Evolutionary conservation across 2,797 vertebrate genomes (phyloP).

Genomic region (Sus cebifrons): DNA sequence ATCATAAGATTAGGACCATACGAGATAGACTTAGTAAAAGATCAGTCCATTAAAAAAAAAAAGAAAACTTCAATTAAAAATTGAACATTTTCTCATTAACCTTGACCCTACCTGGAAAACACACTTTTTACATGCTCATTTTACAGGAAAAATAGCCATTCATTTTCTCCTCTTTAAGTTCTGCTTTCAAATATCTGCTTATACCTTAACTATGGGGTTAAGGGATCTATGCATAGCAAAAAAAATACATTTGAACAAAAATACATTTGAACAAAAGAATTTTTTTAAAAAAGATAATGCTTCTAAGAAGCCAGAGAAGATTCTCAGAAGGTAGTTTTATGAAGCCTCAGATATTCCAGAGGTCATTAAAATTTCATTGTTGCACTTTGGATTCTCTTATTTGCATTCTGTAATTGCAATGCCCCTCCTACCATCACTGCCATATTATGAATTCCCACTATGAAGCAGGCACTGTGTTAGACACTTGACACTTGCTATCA

Average conservation of each 20-base stretch:
- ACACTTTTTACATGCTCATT: neutral
- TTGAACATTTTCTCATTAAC: conserved; percentile 5
- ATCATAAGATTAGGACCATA: conserved; percentile 70
- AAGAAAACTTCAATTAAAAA: conserved; percentile 57
- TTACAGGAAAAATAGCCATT: neutral
- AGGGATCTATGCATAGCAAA: neutral
- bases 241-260: conserved; percentile 32
- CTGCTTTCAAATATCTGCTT: conserved; percentile 39
- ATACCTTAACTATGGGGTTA: neutral
- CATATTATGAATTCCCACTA: neutral
- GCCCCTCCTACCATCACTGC: neutral
- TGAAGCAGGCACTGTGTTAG: neutral
- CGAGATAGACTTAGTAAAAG: conserved; percentile 56
- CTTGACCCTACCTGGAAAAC: conserved; percentile 21
- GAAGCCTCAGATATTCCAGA: neutral
- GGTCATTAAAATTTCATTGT: neutral
- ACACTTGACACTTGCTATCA: neutral
- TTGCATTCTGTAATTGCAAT: neutral
- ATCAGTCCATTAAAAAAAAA: conserved; percentile 9
- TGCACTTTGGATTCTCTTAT: neutral
- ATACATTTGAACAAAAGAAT: neutral
- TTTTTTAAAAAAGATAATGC: neutral
- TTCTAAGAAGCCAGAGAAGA: conserved; percentile 32
- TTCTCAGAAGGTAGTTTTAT: neutral
- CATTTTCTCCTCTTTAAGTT: conserved; percentile 16